A percentile compares a stretch with the other conserved stretches of the same genome.
phyloP scores from a whole-genome alignment of 1,140 invertebrate genomes.

The Atta texana region DNA sequence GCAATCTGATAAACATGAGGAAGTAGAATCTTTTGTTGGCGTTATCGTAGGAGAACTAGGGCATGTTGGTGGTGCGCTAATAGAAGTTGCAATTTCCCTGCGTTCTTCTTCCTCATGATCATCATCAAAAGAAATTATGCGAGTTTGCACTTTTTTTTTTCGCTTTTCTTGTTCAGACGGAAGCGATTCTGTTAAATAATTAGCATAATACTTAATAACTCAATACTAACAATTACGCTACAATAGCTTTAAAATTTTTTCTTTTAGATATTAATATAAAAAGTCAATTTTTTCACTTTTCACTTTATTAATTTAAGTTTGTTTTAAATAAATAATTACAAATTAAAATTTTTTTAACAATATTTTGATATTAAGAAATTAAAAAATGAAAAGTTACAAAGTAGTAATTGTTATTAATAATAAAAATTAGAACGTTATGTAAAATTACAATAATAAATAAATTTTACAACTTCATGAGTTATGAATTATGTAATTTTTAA shows the following conservation, averaged over 20 bases:
- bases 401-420: neutral
- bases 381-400: neutral
- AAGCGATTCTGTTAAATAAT: slow-evolving; percentile 80
- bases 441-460: no score
- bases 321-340: slow-evolving; percentile 21
- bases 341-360: neutral
- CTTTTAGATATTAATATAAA: neutral
- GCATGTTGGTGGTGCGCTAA: slow-evolving; percentile 89
- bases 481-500: neutral
- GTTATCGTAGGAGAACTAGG: slow-evolving; percentile 87
- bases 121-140: slow-evolving; percentile 90
- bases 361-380: neutral
- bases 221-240: neutral
- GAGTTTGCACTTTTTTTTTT: slow-evolving; percentile 87
- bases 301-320: neutral
- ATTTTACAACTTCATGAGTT: neutral
- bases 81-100: slow-evolving; percentile 75
- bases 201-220: slow-evolving; percentile 11
- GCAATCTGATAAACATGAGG: slow-evolving; percentile 73
- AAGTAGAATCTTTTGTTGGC: slow-evolving; percentile 76
- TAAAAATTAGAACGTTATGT: neutral
- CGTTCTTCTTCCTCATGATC: slow-evolving; percentile 82
- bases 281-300: neutral
- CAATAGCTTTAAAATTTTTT: neutral
- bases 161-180: slow-evolving; percentile 86